Base-by-base conservation (phyloP, 37 sponge, comb jelly and placozoan genomes). In the Beroe ovata region DNA sequence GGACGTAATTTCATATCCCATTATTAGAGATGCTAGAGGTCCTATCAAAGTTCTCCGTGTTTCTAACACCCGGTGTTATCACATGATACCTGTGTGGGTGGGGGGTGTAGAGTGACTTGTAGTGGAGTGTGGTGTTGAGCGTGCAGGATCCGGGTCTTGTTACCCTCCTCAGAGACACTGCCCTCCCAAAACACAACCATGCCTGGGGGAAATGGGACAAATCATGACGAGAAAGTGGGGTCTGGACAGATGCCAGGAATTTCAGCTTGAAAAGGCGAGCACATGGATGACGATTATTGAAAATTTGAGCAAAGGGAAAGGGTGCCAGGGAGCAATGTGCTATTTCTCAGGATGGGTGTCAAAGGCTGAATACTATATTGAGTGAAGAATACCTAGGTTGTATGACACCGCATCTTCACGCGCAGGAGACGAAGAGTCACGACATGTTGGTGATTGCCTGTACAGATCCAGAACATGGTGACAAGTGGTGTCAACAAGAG, bases 131-230 rank as follows among this genome's bases (percentile, higher is more conserved):
- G 84, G 54, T 77, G 41, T 41, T 77, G 84, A 20, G 84, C 84
- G 28, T 77, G 84, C 26, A 77, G 54, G 4, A 42, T 41, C 18
- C 84, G 3, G n/a, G 84, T 40, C 28, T 42, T 39, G 28, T 42
- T 42, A 0, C 84, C 47, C 11, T 77, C 84, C 54, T 77, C 84
- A 1, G 54, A 14, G 23, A 77, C 84, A 77, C 54, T 77, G n/a
- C 84, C 84, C 84, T 77, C 84, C 84, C 84, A 77, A 36, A 77
- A 77, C 84, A 77, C 84, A 14, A 77, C 8, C 84, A 77, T 77
- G 39, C 84, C 84, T 77, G 47, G 11, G 20, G 23, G n/a, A n/a
- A n/a, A n/a, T n/a, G n/a, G n/a, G n/a, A n/a, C n/a, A n/a, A n/a
- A n/a, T n/a, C n/a, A n/a, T n/a, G n/a, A n/a, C n/a, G n/a, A n/a